Evolutionary conservation across 1,140 invertebrate genomes (phyloP), one percentile per base, ranked within the genome.

Genomic region (Wiebesia pumilae): DNA sequence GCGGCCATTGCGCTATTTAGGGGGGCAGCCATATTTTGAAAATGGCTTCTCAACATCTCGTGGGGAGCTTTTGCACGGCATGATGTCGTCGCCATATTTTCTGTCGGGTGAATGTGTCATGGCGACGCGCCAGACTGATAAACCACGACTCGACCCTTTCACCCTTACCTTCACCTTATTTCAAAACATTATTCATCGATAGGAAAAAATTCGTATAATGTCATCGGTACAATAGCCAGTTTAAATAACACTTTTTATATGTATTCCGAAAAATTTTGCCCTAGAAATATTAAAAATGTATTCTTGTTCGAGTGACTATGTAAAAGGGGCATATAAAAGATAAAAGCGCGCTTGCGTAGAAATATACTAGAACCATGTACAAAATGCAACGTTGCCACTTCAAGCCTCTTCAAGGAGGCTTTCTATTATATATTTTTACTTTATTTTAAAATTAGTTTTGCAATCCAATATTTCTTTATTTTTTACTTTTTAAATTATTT

Each of bases 1-100:
- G 84, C 86, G 75, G 78, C 75, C 83, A 85, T 85, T 80, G 75
- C 84, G 54, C 35, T 75, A 80, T 92, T 92, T 92, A 94, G 51
- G 95, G 95, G 94, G 94, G 95, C 95, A 95, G 95, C 95, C 95
- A 96, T 96, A 95, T 96, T 95, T 94, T 94, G 94, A 93, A 95
- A 95, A 96, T 96, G 95, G 95, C 95, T 94, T 95, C 94, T 92
- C 91, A 90, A 89, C 81, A 85, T 84, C 69, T 14, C 69, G 40
- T 10, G n/a, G 80, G 65, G 35, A 19, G 81, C 81, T n/a, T 40
- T 75, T 10, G 27, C 77, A 54, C 77, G 19, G n/a, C 51, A 6
- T 16, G 14, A 14, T 14, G 4, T 24, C 54, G 30, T 51, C 84
- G 84, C 84, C 84, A 85, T 85, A 40, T 84, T 80, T 80, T 30